Percentiles rank a stretch among this genome's conserved stretches.
Conservation (phyloP, 2,113 vertebrate genomes). For the Marmota flaviventris region DNA sequence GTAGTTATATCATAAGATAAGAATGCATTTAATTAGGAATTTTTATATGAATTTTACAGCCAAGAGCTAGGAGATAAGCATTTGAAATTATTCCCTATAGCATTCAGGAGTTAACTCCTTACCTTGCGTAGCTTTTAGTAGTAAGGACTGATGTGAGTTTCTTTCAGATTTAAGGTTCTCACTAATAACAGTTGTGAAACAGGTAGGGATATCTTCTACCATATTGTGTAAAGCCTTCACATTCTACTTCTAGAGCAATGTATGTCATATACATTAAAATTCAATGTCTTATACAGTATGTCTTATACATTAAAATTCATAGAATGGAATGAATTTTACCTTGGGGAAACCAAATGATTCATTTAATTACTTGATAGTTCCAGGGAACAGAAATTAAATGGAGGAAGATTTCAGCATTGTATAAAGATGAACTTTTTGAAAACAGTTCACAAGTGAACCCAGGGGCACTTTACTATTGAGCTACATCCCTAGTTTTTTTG, state of each 20-base stretch:
- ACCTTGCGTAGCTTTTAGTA: neutral
- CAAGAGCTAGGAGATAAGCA: neutral
- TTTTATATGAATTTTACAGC: slow-evolving; percentile 5
- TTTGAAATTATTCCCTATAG: neutral
- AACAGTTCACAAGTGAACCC: neutral
- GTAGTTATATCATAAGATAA: neutral
- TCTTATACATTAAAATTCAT: neutral
- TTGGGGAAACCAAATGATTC: neutral
- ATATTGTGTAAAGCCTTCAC: neutral
- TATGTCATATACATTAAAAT: neutral
- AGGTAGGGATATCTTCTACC: neutral
- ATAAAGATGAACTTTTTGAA: neutral
- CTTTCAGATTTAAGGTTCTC: neutral
- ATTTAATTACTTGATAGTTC: neutral
- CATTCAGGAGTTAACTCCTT: neutral
- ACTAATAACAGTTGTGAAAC: neutral
- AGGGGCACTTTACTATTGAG: neutral
- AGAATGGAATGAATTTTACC: neutral
- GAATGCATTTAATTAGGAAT: neutral
- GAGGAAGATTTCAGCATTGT: neutral
- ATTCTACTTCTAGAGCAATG: neutral
- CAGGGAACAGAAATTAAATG: neutral
- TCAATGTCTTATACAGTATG: neutral
- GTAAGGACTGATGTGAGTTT: neutral
- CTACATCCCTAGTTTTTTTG: too few species aligned